Base-by-base conservation (phyloP, 1,140 invertebrate genomes). In the Dendroctonus valens region DNA sequence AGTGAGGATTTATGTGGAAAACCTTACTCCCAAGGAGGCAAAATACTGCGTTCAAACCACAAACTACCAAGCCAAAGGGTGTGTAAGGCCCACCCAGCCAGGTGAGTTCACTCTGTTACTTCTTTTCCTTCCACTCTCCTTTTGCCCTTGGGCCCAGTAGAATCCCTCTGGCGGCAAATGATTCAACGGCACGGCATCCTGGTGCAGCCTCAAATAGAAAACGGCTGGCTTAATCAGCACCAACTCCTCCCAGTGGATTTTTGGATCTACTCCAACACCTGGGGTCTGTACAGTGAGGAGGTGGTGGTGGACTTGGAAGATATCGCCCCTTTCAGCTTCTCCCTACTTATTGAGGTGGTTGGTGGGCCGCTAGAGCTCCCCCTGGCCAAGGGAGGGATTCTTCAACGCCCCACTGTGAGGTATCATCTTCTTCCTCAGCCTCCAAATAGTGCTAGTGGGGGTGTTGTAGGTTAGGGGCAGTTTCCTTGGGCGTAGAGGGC, bases 211-310 rank as follows among this genome's bases (percentile, higher is more conserved):
- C 53, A 70, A 60, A 42, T 38, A n/a, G 49, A 58, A 42, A 59
- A 41, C 11, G 67, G 61, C 3, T 52, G 57, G 5, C 38, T 76
- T 4, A 42, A 59, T 37, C n/a, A 52, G 14, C 53, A 67, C 14
- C 69, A 68, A 14, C 63, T 62, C 0, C 52, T 72, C 9, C 50
- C 68, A 14, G 61, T 79, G n/a, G 69, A 78, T 41, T 55, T 81
- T 51, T 77, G 73, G 61, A 75, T 79, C 7, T 79, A 75, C 39
- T 75, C 77, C 6, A 78, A 77, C 44, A 79, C 79, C 7, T 81
- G 76, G 76, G 80, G 80, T 6, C 70, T 72, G 48, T 81, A 81
- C 65, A 57, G 70, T 0, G 79, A 81, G 51, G 72, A 80, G 72
- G 69, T 81, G n/a, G 65, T 73, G 2, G 72, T 81, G 26, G 74